These are phyloP conservation scores for Vesta saturnalis DNA, from an alignment of 2,888 invertebrate species.

Conservation along the genomic window DNA sequence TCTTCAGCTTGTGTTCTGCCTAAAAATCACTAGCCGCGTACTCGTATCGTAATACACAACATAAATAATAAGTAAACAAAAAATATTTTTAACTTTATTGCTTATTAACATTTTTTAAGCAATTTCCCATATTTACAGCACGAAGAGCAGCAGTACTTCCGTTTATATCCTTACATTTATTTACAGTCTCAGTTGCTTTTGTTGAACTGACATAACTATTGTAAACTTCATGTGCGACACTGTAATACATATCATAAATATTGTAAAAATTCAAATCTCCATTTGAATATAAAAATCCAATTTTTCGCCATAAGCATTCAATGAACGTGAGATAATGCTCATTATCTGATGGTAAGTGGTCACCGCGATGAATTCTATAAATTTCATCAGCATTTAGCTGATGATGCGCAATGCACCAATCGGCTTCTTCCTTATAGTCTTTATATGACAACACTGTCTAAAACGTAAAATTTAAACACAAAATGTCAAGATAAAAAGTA, in stretches of 20 bases:
- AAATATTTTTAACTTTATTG: not conserved
- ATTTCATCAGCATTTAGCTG: not conserved
- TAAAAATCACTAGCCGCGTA: no score
- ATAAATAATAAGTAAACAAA: no score
- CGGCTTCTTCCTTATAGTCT: not conserved
- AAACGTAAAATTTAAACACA: not conserved
- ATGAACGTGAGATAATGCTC: not conserved
- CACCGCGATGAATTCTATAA: not conserved
- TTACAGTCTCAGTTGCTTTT: not conserved
- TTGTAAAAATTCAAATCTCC: not conserved
- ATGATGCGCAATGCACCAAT: not conserved
- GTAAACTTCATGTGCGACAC: not conserved
- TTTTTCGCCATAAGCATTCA: conserved; percentile 13
- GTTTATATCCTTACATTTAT: not conserved
- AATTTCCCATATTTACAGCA: conserved; percentile 11
- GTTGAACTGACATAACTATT: not conserved
- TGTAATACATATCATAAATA: not conserved
- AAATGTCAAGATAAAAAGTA: no score
- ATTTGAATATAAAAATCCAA: not conserved
- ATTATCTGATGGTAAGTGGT: not conserved
- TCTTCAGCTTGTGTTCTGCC: no score
- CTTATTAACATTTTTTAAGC: not conserved
- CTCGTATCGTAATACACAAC: no score
- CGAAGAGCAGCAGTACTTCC: not conserved
- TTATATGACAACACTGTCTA: not conserved